These are phyloP conservation scores for Montipora sp. DNA, from an alignment of 64 coral and sea anemone species.

Conservation along the genomic window DNA sequence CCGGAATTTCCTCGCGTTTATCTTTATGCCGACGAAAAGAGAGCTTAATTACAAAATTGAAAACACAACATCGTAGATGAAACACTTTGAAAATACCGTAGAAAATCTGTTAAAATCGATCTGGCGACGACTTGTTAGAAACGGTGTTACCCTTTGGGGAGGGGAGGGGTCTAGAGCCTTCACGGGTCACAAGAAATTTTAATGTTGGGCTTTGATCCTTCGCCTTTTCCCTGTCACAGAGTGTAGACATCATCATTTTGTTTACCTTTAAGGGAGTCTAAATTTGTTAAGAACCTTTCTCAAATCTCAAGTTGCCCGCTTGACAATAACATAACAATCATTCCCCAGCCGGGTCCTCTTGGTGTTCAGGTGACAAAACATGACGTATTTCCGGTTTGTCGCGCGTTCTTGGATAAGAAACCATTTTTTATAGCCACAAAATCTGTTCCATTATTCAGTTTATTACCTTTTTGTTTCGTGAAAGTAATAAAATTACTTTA, in stretches of 20 bases:
- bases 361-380: neutral
- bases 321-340: neutral
- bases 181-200: neutral
- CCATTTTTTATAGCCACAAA: neutral
- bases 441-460: neutral
- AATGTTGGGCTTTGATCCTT: neutral
- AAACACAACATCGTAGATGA: neutral
- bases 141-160: neutral
- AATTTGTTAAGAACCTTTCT: neutral
- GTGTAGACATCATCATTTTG: neutral
- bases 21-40: neutral
- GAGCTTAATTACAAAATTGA: neutral
- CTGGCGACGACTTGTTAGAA: neutral
- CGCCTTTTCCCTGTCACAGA: too few species aligned
- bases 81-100: neutral
- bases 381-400: constrained; percentile 29
- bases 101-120: constrained; percentile 22
- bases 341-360: neutral
- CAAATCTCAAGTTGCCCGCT: neutral
- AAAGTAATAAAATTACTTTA: neutral
- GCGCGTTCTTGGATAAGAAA: neutral
- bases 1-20: neutral
- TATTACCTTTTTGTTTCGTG: neutral
- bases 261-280: neutral
- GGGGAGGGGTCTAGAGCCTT: neutral